Base-by-base conservation (phyloP, 2,797 vertebrate species). In the Gallinago solitaria region DNA sequence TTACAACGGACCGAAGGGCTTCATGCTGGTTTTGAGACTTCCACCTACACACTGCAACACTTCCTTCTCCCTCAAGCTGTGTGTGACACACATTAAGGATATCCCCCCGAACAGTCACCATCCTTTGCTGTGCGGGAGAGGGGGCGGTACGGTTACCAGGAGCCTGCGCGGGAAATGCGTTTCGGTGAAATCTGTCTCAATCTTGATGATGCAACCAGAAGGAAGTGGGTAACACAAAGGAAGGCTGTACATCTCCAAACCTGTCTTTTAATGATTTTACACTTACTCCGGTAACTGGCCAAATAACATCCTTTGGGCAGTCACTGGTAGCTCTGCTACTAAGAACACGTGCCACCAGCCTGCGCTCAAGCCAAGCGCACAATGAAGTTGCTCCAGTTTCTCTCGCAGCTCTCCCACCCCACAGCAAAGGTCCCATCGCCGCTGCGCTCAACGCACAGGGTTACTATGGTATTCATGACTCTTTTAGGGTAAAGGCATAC, bases 281-380 rank as follows among this genome's bases (percentile, higher is more conserved):
- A 0, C 41, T 83, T 23, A 16, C 16, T 18, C 14, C 0, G 0
- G 28, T 47, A 54, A 86, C 8, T 3, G 54, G 35, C 41, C 23
- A 33, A 64, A 8, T 16, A 53, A 43, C 32, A 64, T 12, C 9
- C 8, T 51, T 61, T 7, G 7, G 8, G 33, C 19, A 2, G 11
- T 4, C 11, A 4, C 11, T 30, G 37, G 10, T 16, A 67, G 13
- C 39, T 15, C 39, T 53, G 56, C 80, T 17, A 11, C 32, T 27
- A 27, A 11, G 28, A 77, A 33, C 1, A 5, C 0, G 1, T 17
- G 48, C n/a, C 39, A n/a, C 19, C 23, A 24, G 21, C 21, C 43
- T 20, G 16, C 1, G 3, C 20, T 57, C 6, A 16, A 33, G 63
- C 27, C 12, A 19, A 16, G 30, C 0, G 9, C 1, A 5, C 20